Conservation (phyloP, 1,140 invertebrate species). For the Drosophila sechellia region DNA sequence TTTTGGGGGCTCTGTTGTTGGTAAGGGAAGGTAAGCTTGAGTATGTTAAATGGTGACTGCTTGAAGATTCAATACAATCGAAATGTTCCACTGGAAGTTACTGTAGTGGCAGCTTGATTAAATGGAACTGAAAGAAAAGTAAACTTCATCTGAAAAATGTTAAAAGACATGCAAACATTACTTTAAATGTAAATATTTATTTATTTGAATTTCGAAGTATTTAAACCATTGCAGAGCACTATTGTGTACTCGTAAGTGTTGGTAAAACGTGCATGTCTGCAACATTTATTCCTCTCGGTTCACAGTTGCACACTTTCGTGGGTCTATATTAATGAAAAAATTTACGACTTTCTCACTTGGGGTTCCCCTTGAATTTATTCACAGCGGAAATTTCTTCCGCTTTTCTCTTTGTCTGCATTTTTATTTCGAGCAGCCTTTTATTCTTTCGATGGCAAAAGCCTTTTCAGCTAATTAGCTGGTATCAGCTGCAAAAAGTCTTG, state of each 20-base stretch:
- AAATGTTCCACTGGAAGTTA: too few relatives aligned
- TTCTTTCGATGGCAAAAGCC: conserved; percentile 8
- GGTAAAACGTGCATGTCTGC: too few relatives aligned
- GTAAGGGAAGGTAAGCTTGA: neutral
- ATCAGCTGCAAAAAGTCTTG: conserved; percentile 14
- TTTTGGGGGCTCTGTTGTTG: neutral
- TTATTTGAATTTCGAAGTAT: too few relatives aligned
- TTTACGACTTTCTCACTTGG: conserved; percentile 23
- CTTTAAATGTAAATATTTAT: too few relatives aligned
- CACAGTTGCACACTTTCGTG: conserved; percentile 6
- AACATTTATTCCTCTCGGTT: conserved; percentile 5
- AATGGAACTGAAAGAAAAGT: too few relatives aligned
- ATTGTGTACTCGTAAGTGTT: too few relatives aligned
- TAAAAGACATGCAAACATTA: too few relatives aligned
- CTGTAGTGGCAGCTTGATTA: too few relatives aligned
- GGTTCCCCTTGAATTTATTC: neutral
- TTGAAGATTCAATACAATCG: neutral
- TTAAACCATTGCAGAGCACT: too few relatives aligned
- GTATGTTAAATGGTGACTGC: neutral
- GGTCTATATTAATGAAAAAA: conserved; percentile 43
- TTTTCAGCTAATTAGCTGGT: conserved; percentile 32
- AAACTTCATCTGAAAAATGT: too few relatives aligned
- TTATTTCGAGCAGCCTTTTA: neutral
- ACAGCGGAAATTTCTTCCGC: neutral
- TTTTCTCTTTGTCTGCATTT: neutral